Percentiles rank a stretch among this genome's conserved stretches.
These are phyloP conservation scores for Hypsibius dujardini DNA, from an alignment of 1,140 invertebrate genomes.

Conservation along the genomic window DNA sequence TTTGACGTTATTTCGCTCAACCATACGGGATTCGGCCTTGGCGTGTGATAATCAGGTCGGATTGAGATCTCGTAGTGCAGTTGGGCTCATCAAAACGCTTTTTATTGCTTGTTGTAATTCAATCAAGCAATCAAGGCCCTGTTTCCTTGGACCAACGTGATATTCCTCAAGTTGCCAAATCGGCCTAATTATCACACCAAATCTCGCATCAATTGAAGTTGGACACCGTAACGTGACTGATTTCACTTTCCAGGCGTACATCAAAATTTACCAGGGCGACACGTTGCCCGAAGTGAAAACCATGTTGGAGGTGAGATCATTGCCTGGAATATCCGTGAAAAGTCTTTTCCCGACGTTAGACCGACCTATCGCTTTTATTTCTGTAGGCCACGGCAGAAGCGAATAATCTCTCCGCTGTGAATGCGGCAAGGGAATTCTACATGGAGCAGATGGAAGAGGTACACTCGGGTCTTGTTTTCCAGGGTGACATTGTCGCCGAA, in stretches of 20 bases:
- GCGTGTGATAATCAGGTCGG: no score
- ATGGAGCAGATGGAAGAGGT: conserved; percentile 74
- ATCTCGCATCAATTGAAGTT: background rate
- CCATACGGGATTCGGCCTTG: no score
- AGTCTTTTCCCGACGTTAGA: conserved; percentile 15
- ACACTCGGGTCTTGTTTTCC: no score
- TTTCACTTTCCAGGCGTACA: conserved; percentile 48
- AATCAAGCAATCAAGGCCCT: no score
- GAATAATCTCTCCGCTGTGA: conserved; percentile 82
- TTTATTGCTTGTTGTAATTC: no score
- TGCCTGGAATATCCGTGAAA: background rate
- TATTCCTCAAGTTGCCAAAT: no score
- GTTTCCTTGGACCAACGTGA: no score
- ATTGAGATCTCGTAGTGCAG: no score
- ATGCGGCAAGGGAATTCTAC: conserved; percentile 79
- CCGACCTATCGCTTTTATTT: conserved; percentile 19
- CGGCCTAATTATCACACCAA: no score
- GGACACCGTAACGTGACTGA: no score
- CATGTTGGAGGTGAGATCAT: conserved; percentile 61
- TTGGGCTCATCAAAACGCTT: no score
- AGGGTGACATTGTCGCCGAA: conserved; percentile 15
- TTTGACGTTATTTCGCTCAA: background rate
- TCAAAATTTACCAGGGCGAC: conserved; percentile 86
- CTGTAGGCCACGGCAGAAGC: conserved; percentile 89
- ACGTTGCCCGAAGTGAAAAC: conserved; percentile 95